A percentile compares a stretch with the other conserved stretches of the same genome.
These are phyloP conservation scores for Drymonia ruficornis DNA, from an alignment of 2,888 invertebrate genomes.

Conservation along the genomic window DNA sequence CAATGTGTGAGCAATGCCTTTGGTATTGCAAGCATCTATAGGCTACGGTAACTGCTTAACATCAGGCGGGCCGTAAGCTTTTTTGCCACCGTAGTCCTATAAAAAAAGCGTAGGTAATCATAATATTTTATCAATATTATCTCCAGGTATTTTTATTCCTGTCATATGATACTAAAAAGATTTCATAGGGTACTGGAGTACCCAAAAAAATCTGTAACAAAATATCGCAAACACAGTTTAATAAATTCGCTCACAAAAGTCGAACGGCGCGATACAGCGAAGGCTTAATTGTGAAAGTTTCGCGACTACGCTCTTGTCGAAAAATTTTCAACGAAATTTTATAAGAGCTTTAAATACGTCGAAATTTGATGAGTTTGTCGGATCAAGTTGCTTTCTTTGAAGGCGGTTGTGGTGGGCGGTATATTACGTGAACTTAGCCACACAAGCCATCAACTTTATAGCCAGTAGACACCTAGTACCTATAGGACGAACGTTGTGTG, in stretches of 20 bases:
- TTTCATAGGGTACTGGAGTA: background rate
- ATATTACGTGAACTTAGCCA: background rate
- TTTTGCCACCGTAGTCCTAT: too few relatives aligned
- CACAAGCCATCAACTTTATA: too few relatives aligned
- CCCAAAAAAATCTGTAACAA: slow-evolving; percentile 35
- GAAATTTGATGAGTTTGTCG: slow-evolving; percentile 43
- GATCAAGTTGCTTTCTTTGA: slow-evolving; percentile 31
- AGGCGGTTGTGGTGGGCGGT: slow-evolving; percentile 13
- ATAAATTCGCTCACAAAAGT: slow-evolving; percentile 50
- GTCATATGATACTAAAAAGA: too few relatives aligned
- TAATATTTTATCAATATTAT: too few relatives aligned
- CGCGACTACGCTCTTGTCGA: slow-evolving; percentile 44
- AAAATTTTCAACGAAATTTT: slow-evolving; percentile 41
- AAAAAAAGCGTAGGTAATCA: too few relatives aligned
- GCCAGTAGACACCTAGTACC: too few relatives aligned
- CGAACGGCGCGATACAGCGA: slow-evolving; percentile 33
- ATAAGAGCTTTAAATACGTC: slow-evolving; percentile 43
- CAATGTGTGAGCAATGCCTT: too few relatives aligned
- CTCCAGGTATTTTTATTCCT: too few relatives aligned
- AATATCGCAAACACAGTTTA: slow-evolving; percentile 48
- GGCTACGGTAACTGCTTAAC: too few relatives aligned
- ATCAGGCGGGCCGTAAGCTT: too few relatives aligned
- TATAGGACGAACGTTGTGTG: too few relatives aligned
- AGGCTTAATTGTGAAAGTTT: slow-evolving; percentile 60
- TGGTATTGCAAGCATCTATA: too few relatives aligned